A percentile compares a stretch with the other conserved stretches of the same genome.
phyloP scores from a whole-genome alignment of 2,888 invertebrate genomes.

The Omphaloscelis lunosa region DNA sequence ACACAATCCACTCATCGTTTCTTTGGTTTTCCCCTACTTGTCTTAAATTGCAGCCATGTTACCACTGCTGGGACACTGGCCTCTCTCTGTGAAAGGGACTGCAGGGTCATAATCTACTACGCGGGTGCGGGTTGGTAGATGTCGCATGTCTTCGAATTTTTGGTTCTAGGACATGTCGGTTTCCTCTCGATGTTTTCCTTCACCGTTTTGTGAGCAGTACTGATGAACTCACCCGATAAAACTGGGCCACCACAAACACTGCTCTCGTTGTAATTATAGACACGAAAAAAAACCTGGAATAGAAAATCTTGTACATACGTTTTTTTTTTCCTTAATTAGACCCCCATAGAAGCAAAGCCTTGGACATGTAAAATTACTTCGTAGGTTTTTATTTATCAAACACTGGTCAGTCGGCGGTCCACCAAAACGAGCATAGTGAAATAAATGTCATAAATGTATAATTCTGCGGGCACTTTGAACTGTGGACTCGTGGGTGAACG shows the following conservation, averaged over 20 bases:
- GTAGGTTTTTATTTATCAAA: conserved; percentile 45
- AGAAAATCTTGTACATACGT: not conserved
- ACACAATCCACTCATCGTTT: not conserved
- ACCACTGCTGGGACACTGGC: no score
- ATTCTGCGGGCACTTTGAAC: conserved; percentile 58
- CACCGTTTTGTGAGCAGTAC: no score
- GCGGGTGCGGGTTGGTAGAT: no score
- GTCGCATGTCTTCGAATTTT: no score
- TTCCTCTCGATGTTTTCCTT: no score
- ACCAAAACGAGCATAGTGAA: conserved; percentile 35
- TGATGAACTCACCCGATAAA: no score
- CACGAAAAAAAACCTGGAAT: not conserved
- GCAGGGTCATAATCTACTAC: no score
- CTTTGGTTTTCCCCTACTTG: not conserved
- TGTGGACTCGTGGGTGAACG: conserved; percentile 7
- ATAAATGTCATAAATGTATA: conserved; percentile 53
- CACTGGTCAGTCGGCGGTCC: not conserved
- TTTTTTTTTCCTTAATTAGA: not conserved
- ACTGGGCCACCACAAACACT: no score
- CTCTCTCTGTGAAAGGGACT: no score
- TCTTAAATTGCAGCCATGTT: no score
- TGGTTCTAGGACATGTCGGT: no score
- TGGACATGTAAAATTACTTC: not conserved
- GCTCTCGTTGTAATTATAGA: not conserved
- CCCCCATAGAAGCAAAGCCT: not conserved